Evolutionary conservation across 2,888 invertebrate species (phyloP).

Genomic region (Zygogramma bicolorata): DNA sequence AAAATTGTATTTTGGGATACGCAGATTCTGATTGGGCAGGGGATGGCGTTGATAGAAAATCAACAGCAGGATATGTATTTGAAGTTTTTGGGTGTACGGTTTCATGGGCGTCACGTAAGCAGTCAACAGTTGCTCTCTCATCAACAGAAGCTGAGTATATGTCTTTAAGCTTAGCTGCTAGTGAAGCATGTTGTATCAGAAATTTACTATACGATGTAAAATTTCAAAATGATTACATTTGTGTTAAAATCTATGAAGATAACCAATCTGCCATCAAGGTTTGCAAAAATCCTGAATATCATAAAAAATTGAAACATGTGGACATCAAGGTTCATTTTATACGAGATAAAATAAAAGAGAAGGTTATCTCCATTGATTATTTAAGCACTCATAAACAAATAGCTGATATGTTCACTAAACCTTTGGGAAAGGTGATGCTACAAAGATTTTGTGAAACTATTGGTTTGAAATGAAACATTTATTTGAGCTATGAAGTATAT

Average conservation of each 20-base stretch:
- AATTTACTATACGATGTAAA: background rate
- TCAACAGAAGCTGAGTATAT: background rate
- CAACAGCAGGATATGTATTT: background rate
- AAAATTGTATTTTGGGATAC: background rate
- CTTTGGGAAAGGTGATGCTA: no score
- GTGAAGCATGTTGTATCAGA: background rate
- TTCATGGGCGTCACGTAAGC: background rate
- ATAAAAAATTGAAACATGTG: constrained; percentile 35
- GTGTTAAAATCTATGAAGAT: constrained; percentile 34
- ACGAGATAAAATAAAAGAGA: constrained; percentile 37
- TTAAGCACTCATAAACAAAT: no score
- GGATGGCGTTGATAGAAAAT: background rate
- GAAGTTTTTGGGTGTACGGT: background rate
- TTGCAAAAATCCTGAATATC: constrained; percentile 36
- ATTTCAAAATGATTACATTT: background rate
- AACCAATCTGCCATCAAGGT: constrained; percentile 37
- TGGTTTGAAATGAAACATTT: no score
- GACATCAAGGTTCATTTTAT: constrained; percentile 40
- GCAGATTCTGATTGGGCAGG: background rate
- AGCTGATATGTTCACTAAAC: no score
- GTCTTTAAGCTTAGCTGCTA: background rate
- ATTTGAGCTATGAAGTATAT: no score
- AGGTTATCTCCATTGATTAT: no score
- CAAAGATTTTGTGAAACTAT: no score
- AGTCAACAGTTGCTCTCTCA: background rate